Evolutionary conservation across 2,888 invertebrate species (phyloP), one percentile per base, ranked within the genome.

Genomic region (Oxycera nigricornis): DNA sequence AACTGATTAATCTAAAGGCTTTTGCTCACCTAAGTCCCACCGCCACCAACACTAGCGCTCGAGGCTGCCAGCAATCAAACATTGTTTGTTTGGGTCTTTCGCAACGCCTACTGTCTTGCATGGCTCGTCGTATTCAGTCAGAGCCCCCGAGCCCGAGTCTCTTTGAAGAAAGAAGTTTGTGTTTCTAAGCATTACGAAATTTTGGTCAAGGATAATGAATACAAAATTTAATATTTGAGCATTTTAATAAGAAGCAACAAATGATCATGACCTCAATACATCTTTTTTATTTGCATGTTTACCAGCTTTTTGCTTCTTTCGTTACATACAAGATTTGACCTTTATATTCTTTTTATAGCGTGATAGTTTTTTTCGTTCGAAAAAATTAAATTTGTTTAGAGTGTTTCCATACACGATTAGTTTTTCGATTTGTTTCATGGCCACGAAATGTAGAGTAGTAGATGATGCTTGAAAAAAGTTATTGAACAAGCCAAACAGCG

Each of bases 231-330:
- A 52, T 70, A 70, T 70, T 70, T 55, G 55, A 52, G 55, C 30
- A 68, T 20, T 26, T 31, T 70, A 31, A 14, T 22, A 30, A 70
- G 65, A 65, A 7, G 24, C 11, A 65, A 22, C 65, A 65, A 65
- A 52, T 70, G 70, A 70, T 31, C 70, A 52, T 70, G 52, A 70
- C 70, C 70, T 70, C 52, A 52, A 70, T 70, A 39, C 39, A 65
- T 65, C 20, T 28, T 52, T 52, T 70, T 41, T 67, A 3, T 67
- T 26, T 46, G 11, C 14, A 59, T 50, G 26, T 50, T 68, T 68
- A 7, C 7, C 9, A 17, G n/a, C 17, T 62, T 31, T 62, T 35
- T 59, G 17, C 30, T 31, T 17, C 31, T 24, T 52, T 70, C 52
- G 9, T 20, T 52, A 55, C 31, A 14, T 7, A 55, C 9, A 9